phyloP scores from a whole-genome alignment of 1,140 invertebrate genomes.

The Bombus confusus region DNA sequence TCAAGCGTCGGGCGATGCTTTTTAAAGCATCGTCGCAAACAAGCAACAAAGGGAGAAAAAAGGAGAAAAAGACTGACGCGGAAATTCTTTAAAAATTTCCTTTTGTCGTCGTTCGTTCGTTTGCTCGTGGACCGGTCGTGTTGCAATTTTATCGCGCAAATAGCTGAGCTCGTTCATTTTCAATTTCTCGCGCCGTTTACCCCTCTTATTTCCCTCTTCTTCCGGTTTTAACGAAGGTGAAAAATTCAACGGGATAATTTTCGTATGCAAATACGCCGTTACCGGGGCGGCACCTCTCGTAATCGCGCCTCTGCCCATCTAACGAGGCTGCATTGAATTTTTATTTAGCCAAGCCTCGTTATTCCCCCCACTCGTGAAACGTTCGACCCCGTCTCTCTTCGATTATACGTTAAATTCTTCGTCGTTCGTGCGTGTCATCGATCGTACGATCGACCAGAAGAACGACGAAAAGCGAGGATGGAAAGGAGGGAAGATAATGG shows the following conservation, averaged over 20 bases:
- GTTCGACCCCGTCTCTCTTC: conserved; percentile 39
- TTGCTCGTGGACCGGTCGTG: background rate
- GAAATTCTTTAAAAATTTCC: conserved; percentile 20
- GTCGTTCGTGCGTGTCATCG: conserved; percentile 5
- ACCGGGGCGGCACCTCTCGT: conserved; percentile 32
- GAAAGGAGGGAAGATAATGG: too few relatives aligned
- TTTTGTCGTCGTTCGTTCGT: background rate
- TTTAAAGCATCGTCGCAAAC: background rate
- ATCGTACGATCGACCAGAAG: background rate
- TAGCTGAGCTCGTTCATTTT: conserved; percentile 45
- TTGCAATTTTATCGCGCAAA: conserved; percentile 48
- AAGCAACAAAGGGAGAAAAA: conserved; percentile 1
- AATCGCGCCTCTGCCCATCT: conserved; percentile 41
- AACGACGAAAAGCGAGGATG: background rate
- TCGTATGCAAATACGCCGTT: conserved; percentile 55
- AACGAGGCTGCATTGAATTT: conserved; percentile 57
- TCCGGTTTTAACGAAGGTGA: conserved; percentile 55
- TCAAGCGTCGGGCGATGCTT: background rate
- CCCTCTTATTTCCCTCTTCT: conserved; percentile 24
- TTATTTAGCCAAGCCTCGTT: conserved; percentile 64
- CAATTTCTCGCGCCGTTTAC: conserved; percentile 46
- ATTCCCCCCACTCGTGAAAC: conserved; percentile 33
- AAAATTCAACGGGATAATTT: conserved; percentile 58
- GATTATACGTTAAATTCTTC: conserved; percentile 58
- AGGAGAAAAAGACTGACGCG: background rate